These are phyloP conservation scores for Borostomias antarcticus DNA, from an alignment of 2,797 vertebrate species.

Conservation along the genomic window DNA sequence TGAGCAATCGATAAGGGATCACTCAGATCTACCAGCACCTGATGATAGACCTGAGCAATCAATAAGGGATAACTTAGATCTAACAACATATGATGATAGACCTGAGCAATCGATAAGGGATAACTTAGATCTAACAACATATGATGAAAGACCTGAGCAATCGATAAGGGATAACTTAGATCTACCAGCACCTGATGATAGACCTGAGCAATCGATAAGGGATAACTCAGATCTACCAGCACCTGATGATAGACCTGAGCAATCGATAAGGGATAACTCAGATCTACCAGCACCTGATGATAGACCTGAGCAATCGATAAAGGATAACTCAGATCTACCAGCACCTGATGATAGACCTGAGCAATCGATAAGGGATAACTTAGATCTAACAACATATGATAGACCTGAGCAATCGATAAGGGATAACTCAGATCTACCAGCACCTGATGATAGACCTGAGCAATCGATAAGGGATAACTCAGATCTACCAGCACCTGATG, in stretches of 20 bases:
- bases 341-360: conserved; percentile 15
- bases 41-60: conserved; percentile 15
- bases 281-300: conserved; percentile 98
- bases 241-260: conserved; percentile 14
- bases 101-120: conserved; percentile 79
- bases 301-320: conserved; percentile 87
- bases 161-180: conserved; percentile 91
- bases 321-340: conserved; percentile 11
- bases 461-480: conserved; percentile 86
- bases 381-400: conserved; percentile 99
- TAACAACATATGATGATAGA: conserved; percentile 98
- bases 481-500: conserved; percentile 98
- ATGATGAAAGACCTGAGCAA: conserved; percentile 16
- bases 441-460: conserved; percentile 12
- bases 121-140: conserved; percentile 8
- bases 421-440: conserved; percentile 14
- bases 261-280: conserved; percentile 88
- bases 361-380: conserved; percentile 85
- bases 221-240: conserved; percentile 12
- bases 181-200: conserved; percentile 97
- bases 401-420: conserved; percentile 84
- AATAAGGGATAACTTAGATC: conserved; percentile 93
- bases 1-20: conserved; percentile 77
- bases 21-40: neutral
- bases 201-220: conserved; percentile 85